Evolutionary conservation across 1,140 invertebrate species (phyloP).

Genomic region (Drosophila oshimai): DNA sequence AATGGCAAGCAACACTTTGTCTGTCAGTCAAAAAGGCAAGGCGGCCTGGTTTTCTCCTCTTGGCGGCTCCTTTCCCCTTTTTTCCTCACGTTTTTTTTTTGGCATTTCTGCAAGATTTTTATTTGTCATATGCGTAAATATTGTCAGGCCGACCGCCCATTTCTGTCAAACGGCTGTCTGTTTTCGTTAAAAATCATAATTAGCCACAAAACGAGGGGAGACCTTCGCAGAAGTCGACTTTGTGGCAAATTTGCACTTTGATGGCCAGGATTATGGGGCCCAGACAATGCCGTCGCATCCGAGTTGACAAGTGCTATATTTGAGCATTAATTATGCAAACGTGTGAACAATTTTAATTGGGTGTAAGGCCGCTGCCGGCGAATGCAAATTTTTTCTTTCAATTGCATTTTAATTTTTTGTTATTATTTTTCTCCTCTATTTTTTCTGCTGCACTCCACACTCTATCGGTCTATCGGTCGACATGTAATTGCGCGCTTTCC

Average conservation of each 20-base stretch:
- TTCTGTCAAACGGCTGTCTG: constrained; percentile 69
- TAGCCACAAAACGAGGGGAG: constrained; percentile 40
- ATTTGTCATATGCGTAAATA: constrained; percentile 65
- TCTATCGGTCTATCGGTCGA: constrained; percentile 18
- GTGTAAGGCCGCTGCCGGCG: constrained; percentile 64
- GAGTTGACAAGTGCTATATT: constrained; percentile 71
- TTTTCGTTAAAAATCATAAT: constrained; percentile 63
- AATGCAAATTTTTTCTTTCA: constrained; percentile 73
- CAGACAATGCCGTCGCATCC: constrained; percentile 32
- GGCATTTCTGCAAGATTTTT: constrained; percentile 67
- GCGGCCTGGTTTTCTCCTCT: constrained; percentile 25
- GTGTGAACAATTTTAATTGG: constrained; percentile 82
- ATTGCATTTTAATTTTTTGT: constrained; percentile 49
- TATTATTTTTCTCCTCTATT: constrained; percentile 6
- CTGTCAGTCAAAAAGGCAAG: constrained; percentile 54
- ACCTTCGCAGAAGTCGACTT: constrained; percentile 56
- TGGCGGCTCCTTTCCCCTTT: background rate
- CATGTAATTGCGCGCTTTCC: constrained; percentile 77
- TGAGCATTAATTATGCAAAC: constrained; percentile 79
- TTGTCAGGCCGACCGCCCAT: constrained; percentile 35
- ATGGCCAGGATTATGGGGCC: constrained; percentile 7
- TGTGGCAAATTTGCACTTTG: constrained; percentile 53
- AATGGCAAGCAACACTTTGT: constrained; percentile 73
- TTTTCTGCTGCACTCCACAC: background rate
- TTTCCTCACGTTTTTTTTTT: background rate